A percentile compares a stretch with the other conserved stretches of the same genome.
Evolutionary conservation across 2,113 vertebrate genomes (phyloP).

Genomic region (Azemiops feae): DNA sequence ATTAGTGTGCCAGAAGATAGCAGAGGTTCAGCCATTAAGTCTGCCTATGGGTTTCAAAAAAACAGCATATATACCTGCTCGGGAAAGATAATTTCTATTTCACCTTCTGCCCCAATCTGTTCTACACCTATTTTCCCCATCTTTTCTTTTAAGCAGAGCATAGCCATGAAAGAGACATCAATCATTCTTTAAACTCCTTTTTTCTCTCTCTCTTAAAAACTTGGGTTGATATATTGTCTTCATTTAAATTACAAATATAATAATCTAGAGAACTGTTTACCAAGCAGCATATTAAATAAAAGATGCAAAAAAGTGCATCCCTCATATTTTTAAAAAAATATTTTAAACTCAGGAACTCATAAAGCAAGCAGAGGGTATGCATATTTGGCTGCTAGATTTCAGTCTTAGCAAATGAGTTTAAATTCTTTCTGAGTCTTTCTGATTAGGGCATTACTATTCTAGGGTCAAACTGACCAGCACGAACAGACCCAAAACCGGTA

Average conservation of each 20-base stretch:
- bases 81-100: conserved; percentile 51
- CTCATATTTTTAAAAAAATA: conserved; percentile 75
- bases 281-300: conserved; percentile 77
- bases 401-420: conserved; percentile 61
- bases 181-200: conserved; percentile 74
- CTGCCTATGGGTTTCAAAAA: conserved; percentile 63
- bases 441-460: conserved; percentile 51
- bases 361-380: conserved; percentile 61
- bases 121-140: conserved; percentile 43
- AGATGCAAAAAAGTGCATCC: conserved; percentile 76
- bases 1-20: conserved; percentile 86
- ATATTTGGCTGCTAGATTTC: conserved; percentile 59
- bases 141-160: conserved; percentile 36
- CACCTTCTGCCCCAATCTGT: conserved; percentile 31
- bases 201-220: conserved; percentile 60
- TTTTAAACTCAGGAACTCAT: conserved; percentile 70
- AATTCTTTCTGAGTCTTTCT: conserved; percentile 54
- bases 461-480: conserved; percentile 22
- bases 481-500: conserved; percentile 38
- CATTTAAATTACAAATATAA: conserved; percentile 82
- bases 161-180: conserved; percentile 65
- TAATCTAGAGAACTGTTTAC: conserved; percentile 80
- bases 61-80: conserved; percentile 60
- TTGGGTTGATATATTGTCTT: conserved; percentile 76
- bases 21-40: conserved; percentile 75